Conservation (phyloP, 2,797 vertebrate species). For the Mus spretus region DNA sequence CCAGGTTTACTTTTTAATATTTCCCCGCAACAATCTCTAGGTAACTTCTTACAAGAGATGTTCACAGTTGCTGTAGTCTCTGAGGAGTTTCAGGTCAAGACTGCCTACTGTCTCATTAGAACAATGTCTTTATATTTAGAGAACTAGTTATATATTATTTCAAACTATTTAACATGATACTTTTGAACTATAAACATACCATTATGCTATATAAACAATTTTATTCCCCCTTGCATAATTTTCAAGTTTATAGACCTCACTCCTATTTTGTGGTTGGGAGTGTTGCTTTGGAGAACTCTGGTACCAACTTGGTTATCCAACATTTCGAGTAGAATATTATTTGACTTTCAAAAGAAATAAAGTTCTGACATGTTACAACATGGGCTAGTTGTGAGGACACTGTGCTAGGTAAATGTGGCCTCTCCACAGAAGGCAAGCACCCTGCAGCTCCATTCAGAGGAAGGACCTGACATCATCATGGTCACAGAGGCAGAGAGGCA, state of each 20-base stretch:
- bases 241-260: background rate
- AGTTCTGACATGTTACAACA: background rate
- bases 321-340: background rate
- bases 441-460: background rate
- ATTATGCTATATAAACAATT: constrained; percentile 37
- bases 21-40: background rate
- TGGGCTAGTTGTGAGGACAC: background rate
- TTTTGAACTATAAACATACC: constrained; percentile 22
- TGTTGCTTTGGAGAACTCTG: background rate
- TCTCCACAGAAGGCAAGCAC: background rate
- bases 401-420: background rate
- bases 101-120: background rate
- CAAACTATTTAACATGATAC: constrained; percentile 16
- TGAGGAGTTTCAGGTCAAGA: constrained; percentile 39
- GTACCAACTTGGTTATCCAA: background rate
- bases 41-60: background rate
- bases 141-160: background rate
- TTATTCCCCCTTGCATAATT: background rate
- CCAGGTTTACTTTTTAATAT: too few relatives aligned
- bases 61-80: background rate
- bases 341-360: background rate
- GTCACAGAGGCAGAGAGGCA: background rate
- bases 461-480: background rate
- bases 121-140: background rate
- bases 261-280: background rate